phyloP scores from a whole-genome alignment of 2,113 vertebrate species.

The Mellivora capensis region DNA sequence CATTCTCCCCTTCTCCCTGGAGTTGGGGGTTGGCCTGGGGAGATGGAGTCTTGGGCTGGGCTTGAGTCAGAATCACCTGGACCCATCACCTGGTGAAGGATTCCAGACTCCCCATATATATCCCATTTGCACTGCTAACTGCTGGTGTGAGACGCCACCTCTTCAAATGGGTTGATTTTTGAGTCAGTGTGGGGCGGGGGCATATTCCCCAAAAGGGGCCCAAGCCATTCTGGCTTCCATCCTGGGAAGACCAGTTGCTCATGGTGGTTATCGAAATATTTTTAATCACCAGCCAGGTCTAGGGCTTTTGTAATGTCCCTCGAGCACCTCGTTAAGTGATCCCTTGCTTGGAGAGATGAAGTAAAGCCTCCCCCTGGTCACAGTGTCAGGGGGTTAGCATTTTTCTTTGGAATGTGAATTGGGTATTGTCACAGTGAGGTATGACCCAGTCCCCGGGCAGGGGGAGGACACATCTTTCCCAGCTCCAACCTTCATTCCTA shows the following conservation, averaged over 20 bases:
- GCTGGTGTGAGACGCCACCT: not conserved
- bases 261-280: conserved; percentile 50
- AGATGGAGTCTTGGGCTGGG: not conserved
- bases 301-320: conserved; percentile 24
- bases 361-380: not conserved
- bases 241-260: not conserved
- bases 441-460: conserved; percentile 13
- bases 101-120: not conserved
- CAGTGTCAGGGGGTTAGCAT: not conserved
- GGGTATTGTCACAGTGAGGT: not conserved
- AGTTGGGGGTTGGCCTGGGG: not conserved
- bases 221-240: not conserved
- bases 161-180: not conserved
- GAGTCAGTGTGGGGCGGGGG: not conserved
- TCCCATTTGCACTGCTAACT: not conserved
- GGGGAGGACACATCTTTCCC: not conserved
- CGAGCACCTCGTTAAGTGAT: conserved; percentile 35
- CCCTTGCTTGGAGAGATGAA: conserved; percentile 13
- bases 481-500: conserved; percentile 43
- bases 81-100: not conserved
- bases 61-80: not conserved
- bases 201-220: not conserved
- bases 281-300: conserved; percentile 26
- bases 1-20: not conserved
- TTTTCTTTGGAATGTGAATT: conserved; percentile 44